phyloP scores from a whole-genome alignment of 2,113 vertebrate genomes.

The Isichthys henryi region DNA sequence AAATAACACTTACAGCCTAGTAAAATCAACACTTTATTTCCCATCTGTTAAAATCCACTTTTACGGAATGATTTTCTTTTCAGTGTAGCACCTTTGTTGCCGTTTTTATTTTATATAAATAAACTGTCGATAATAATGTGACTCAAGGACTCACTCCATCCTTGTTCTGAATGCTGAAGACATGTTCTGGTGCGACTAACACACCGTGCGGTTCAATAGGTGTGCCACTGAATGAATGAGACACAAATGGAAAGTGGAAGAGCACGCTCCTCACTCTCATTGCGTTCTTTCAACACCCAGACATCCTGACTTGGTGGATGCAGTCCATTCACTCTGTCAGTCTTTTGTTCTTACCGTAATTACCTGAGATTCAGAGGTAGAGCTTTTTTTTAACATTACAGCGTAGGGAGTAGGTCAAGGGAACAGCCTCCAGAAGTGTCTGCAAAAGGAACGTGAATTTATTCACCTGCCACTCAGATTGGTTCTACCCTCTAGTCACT shows the following conservation, averaged over 20 bases:
- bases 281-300: neutral
- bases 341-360: neutral
- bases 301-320: neutral
- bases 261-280: neutral
- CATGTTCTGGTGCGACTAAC: neutral
- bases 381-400: neutral
- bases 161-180: neutral
- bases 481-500: neutral
- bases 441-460: neutral
- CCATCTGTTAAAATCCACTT: neutral
- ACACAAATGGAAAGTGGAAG: neutral
- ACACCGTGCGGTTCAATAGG: neutral
- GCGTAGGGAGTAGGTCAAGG: neutral
- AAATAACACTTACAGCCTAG: conserved; percentile 11
- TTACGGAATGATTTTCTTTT: conserved; percentile 34
- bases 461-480: neutral
- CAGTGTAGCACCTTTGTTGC: conserved; percentile 23
- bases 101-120: neutral
- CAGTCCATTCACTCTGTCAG: neutral
- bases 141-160: conserved; percentile 2
- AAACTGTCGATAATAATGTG: neutral
- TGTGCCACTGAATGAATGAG: neutral
- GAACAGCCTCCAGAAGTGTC: neutral
- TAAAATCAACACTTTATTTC: conserved; percentile 4
- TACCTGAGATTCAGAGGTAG: neutral